phyloP scores from a whole-genome alignment of 2,113 vertebrate genomes.

The Hypocryptadius cinnamomeus region DNA sequence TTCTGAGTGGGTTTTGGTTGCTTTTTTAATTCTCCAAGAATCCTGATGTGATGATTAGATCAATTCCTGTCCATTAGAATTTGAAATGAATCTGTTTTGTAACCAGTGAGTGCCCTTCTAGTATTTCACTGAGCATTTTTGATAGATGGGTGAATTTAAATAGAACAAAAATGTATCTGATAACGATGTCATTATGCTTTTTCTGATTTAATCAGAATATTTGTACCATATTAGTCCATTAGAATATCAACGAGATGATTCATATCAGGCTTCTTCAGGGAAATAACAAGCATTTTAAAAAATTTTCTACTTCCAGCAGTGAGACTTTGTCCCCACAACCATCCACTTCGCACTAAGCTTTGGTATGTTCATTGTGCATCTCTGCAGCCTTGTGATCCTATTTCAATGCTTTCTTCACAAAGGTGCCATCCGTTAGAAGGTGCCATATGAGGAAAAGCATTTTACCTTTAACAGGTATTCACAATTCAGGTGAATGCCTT shows the following conservation, averaged over 20 bases:
- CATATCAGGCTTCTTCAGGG: not conserved
- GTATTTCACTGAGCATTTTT: slow-evolving; percentile 13
- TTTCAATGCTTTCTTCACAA: not conserved
- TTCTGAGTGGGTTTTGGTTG: not conserved
- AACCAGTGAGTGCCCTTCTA: not conserved
- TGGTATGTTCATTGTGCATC: not conserved
- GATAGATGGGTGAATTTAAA: slow-evolving; percentile 41
- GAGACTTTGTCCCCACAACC: not conserved
- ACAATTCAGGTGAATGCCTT: not conserved
- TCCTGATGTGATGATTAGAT: slow-evolving; percentile 1
- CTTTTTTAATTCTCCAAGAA: not conserved
- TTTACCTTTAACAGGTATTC: not conserved
- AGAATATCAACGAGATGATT: not conserved
- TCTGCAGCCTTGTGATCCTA: not conserved
- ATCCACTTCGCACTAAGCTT: not conserved
- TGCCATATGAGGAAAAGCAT: not conserved
- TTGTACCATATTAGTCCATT: slow-evolving; percentile 17
- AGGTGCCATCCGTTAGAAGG: not conserved
- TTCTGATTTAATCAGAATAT: slow-evolving; percentile 41
- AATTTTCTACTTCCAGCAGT: not conserved
- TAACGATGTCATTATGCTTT: slow-evolving; percentile 35
- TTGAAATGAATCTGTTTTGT: slow-evolving; percentile 46
- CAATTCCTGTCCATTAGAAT: slow-evolving; percentile 46
- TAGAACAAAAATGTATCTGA: slow-evolving; percentile 14
- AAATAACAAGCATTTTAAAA: not conserved